Evolutionary conservation across 2,113 vertebrate genomes (phyloP).

Genomic region (Ptilonorhynchus violaceus): DNA sequence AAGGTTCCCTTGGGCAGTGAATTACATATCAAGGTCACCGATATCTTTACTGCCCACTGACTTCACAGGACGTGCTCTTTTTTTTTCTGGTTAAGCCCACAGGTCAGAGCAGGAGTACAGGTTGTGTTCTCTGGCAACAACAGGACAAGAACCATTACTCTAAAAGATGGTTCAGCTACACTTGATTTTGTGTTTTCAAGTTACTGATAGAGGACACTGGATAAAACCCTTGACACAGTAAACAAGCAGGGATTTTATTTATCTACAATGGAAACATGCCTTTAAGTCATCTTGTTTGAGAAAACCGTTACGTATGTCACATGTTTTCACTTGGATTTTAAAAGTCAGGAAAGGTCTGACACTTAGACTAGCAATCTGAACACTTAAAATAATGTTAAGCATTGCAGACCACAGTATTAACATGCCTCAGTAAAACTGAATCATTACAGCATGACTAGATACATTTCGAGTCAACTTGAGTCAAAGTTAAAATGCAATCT

Average conservation of each 20-base stretch:
- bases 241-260: not conserved
- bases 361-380: not conserved
- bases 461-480: not conserved
- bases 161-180: not conserved
- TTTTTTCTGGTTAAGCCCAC: not conserved
- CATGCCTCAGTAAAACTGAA: not conserved
- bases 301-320: not conserved
- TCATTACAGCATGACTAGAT: not conserved
- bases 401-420: not conserved
- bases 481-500: not conserved
- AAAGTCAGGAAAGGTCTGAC: not conserved
- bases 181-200: not conserved
- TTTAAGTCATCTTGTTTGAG: not conserved
- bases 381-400: fast-evolving
- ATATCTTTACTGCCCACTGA: not conserved
- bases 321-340: not conserved
- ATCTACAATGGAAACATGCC: not conserved
- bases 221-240: not conserved
- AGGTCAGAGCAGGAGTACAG: not conserved
- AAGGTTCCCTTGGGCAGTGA: not conserved
- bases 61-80: not conserved
- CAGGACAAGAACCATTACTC: not conserved
- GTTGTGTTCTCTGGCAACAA: not conserved
- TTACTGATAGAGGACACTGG: not conserved
- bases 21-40: not conserved